Evolutionary conservation across 1,140 invertebrate species (phyloP).

Genomic region (Myzus persicae): DNA sequence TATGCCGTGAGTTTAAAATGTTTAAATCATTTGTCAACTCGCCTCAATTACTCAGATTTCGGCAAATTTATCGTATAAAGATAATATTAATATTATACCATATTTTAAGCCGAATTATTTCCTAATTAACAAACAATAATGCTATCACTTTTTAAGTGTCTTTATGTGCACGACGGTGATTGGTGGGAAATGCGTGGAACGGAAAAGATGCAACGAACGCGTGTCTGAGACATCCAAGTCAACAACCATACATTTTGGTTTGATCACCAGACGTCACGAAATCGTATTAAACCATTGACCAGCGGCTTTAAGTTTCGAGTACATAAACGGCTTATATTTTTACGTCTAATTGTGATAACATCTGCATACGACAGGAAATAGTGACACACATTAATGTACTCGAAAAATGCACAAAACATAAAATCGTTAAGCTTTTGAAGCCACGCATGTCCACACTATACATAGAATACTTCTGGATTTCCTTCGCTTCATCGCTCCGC

Average conservation of each 20-base stretch:
- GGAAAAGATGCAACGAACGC: background rate
- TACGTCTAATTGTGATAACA: background rate
- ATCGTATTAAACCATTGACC: background rate
- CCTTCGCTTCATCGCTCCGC: too few relatives aligned
- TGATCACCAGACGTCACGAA: background rate
- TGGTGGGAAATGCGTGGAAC: background rate
- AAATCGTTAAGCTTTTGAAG: background rate
- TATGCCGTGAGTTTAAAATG: too few relatives aligned
- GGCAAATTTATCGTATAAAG: background rate
- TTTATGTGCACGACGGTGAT: background rate
- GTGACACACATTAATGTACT: background rate
- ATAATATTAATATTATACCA: background rate
- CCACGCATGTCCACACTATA: too few relatives aligned
- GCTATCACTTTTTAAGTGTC: background rate
- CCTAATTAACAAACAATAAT: background rate
- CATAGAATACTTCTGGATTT: too few relatives aligned
- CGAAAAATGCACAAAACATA: background rate
- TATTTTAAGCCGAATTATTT: background rate
- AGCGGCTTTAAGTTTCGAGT: background rate
- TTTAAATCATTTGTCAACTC: background rate
- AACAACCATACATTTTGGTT: too few relatives aligned
- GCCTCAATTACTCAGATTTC: too few relatives aligned
- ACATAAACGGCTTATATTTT: background rate
- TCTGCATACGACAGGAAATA: background rate
- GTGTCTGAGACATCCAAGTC: too few relatives aligned